Percentiles rank a stretch among this genome's conserved stretches.
Conservation (phyloP, 2,888 invertebrate species). For the Sesamia inferens region DNA sequence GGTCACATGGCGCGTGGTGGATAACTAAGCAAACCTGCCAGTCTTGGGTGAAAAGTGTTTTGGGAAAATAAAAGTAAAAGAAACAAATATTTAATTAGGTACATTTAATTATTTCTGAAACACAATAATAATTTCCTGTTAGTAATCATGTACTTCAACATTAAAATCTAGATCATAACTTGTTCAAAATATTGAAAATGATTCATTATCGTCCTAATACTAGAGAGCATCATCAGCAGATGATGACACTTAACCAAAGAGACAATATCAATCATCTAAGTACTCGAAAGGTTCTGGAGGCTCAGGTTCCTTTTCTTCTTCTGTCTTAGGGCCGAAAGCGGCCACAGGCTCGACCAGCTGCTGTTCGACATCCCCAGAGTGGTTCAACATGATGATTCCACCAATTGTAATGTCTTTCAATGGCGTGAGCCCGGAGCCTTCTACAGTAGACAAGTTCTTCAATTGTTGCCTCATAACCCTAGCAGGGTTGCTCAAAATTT, state of each 20-base stretch:
- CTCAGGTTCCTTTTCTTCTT: constrained; percentile 98
- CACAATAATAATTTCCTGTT: constrained; percentile 77
- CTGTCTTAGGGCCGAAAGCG: constrained; percentile 96
- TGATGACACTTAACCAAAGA: constrained; percentile 68
- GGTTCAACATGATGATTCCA: constrained; percentile 98
- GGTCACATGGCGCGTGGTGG: background rate
- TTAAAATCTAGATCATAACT: constrained; percentile 74
- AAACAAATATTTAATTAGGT: constrained; percentile 46
- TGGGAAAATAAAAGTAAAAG: constrained; percentile 22
- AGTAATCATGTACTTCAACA: constrained; percentile 78
- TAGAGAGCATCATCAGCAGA: constrained; percentile 61
- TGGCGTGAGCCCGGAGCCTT: constrained; percentile 95
- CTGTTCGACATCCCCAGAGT: constrained; percentile 95
- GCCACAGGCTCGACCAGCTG: constrained; percentile 97
- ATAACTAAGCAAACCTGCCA: background rate
- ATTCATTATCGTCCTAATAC: constrained; percentile 72
- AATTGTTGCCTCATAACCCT: constrained; percentile 97
- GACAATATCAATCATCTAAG: constrained; percentile 93
- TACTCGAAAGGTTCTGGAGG: constrained; percentile 99
- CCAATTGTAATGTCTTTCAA: constrained; percentile 98
- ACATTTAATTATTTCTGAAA: constrained; percentile 73
- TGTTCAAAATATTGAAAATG: constrained; percentile 77
- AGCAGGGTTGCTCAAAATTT: constrained; percentile 98
- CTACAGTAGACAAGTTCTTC: constrained; percentile 94
- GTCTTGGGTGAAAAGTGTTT: background rate